Base-by-base conservation (phyloP, 2,888 invertebrate species). In the Petrolisthes cinctipes region DNA sequence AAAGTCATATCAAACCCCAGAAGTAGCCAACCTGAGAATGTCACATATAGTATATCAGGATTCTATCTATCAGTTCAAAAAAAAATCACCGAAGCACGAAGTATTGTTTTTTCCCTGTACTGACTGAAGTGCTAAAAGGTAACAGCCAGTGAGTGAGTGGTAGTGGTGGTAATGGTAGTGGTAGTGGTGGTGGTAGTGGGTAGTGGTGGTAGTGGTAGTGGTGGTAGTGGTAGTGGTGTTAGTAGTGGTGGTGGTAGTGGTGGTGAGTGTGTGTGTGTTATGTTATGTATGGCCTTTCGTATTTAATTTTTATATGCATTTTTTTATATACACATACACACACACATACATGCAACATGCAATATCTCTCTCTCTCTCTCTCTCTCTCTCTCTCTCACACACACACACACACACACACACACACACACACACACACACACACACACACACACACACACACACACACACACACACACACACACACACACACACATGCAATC, bases 331-430 rank as follows among this genome's bases (percentile, higher is more conserved):
- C 76, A 75, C 76, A 75, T 4, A 75, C 76, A 20, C 20, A 20
- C 76, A 75, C 76, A 75, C 4, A 75, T 20, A 75, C 4, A 75
- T 20, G 4, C 5, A 80, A 80, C 80, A 80, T 23, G 51, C 80
- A 54, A 23, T 37, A 23, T 37, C 3, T 37, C 3, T 37, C 3
- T 71, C 71, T 37, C 7, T 1, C 57, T 37, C 73, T 17, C 14
- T 83, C 1, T 11, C 20, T 54, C 37, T 54, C 83, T 54, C 75
- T 5, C 53, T 5, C 53, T 56, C 75, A 80, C 5, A 80, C 4
- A 80, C 54, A 80, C 80, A 80, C 80, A 80, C 75, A 80, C 5
- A 80, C 4, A 80, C 54, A 80, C 80, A 80, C 80, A 80, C 76
- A 75, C 76, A 75, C 76, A 20, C 20, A 20, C 76, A 75, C 76